Percentiles rank a stretch among this genome's conserved stretches.
Conservation (phyloP, 2,888 invertebrate genomes). For the Periphyllus acericola region DNA sequence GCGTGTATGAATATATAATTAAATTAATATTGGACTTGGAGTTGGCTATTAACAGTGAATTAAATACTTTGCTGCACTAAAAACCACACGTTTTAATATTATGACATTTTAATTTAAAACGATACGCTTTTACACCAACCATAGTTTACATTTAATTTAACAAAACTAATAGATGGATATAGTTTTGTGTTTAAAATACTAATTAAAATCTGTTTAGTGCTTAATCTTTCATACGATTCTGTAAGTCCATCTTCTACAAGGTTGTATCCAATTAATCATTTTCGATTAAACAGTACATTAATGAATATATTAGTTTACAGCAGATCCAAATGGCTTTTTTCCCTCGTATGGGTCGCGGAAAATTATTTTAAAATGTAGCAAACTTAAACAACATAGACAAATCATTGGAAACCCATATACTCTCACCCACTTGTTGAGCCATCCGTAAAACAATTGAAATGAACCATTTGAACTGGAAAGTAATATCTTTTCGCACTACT, state of each 20-base stretch:
- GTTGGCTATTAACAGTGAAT: background rate
- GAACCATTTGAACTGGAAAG: constrained; percentile 35
- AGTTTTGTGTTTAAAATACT: too few relatives aligned
- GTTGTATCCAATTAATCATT: too few relatives aligned
- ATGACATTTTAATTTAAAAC: background rate
- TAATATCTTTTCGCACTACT: constrained; percentile 54
- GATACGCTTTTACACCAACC: background rate
- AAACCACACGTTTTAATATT: background rate
- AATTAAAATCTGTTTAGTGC: background rate
- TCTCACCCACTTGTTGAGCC: constrained; percentile 37
- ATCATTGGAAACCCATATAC: background rate
- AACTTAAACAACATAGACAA: background rate
- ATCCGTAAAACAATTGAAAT: constrained; percentile 38
- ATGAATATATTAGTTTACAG: too few relatives aligned
- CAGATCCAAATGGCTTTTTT: too few relatives aligned
- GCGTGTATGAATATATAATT: background rate
- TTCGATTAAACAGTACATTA: too few relatives aligned
- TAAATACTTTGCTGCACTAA: background rate
- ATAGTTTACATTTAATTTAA: background rate
- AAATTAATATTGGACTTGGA: background rate
- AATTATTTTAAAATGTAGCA: background rate
- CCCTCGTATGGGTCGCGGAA: too few relatives aligned
- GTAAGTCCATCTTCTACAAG: too few relatives aligned
- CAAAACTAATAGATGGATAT: background rate
- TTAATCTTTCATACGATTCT: too few relatives aligned